These are phyloP conservation scores for Mus caroli DNA, from an alignment of 2,797 vertebrate genomes.

Conservation along the genomic window DNA sequence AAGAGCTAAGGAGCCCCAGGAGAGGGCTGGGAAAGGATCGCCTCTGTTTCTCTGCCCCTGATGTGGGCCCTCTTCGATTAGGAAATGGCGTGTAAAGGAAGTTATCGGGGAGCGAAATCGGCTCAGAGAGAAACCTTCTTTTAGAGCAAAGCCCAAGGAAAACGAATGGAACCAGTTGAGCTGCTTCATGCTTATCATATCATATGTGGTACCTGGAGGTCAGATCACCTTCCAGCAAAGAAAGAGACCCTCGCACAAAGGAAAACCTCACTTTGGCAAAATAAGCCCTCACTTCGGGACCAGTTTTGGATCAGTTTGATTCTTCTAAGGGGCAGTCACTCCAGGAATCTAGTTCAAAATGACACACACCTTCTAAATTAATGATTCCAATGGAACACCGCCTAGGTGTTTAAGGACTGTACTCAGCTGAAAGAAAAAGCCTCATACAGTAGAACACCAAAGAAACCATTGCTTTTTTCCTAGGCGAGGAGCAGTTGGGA, in stretches of 20 bases:
- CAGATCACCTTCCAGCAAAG: slow-evolving; percentile 41
- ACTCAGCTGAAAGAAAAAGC: neutral
- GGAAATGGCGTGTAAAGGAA: slow-evolving; percentile 76
- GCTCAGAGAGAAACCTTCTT: slow-evolving; percentile 75
- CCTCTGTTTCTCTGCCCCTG: slow-evolving; percentile 76
- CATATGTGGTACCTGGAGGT: slow-evolving; percentile 10
- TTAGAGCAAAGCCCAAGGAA: slow-evolving; percentile 74
- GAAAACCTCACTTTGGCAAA: slow-evolving; percentile 19
- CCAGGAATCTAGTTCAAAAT: neutral
- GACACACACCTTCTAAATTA: neutral
- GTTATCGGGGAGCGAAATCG: slow-evolving; percentile 77
- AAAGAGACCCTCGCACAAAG: slow-evolving; percentile 46
- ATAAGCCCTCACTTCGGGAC: neutral
- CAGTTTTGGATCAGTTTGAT: neutral
- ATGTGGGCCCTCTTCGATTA: slow-evolving; percentile 78
- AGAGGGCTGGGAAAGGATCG: slow-evolving; percentile 74
- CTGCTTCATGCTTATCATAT: slow-evolving; percentile 65
- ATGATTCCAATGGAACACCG: slow-evolving; percentile 32
- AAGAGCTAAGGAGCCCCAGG: slow-evolving; percentile 79
- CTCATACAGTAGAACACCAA: neutral
- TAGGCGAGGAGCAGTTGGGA: neutral
- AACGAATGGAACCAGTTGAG: slow-evolving; percentile 73
- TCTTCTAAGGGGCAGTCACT: slow-evolving; percentile 33
- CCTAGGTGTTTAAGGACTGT: neutral
- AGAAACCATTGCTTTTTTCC: neutral